Conservation (phyloP, 2,888 invertebrate species). For the Epiblema foenella region DNA sequence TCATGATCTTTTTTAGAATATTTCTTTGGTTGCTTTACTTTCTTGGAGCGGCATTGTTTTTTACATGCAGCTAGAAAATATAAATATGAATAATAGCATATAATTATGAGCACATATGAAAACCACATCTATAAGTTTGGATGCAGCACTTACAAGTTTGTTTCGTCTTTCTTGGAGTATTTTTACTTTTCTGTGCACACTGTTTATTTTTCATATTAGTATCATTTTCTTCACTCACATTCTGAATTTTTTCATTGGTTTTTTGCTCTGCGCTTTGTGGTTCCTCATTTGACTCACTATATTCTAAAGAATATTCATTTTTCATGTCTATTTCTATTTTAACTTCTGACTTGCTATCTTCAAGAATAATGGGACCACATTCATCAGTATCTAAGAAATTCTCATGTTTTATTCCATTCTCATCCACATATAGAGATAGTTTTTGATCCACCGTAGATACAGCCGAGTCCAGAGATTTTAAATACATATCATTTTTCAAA, state of each 20-base stretch:
- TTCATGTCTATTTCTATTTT: slow-evolving; percentile 49
- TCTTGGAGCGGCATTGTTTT: slow-evolving; percentile 6
- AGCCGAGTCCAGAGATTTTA: slow-evolving; percentile 51
- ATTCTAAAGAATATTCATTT: too few species aligned
- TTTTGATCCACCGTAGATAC: slow-evolving; percentile 45
- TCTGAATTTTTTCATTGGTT: slow-evolving; percentile 57
- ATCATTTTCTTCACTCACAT: slow-evolving; percentile 61
- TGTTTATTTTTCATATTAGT: background rate
- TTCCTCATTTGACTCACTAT: too few species aligned
- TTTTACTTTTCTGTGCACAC: background rate
- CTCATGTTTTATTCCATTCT: slow-evolving; percentile 45
- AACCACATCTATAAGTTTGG: background rate
- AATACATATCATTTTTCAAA: slow-evolving; percentile 62
- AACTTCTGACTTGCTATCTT: slow-evolving; percentile 47
- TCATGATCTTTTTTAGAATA: slow-evolving; percentile 40
- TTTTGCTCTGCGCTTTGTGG: slow-evolving; percentile 63
- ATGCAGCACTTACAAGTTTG: background rate
- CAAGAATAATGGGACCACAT: slow-evolving; percentile 40
- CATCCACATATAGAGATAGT: slow-evolving; percentile 47
- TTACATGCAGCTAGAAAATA: background rate
- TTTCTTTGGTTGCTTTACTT: background rate
- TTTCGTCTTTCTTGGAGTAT: background rate
- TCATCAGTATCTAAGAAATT: slow-evolving; percentile 38
- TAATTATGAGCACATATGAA: background rate
- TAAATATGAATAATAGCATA: background rate